Percentiles rank a stretch among this genome's conserved stretches.
Conservation (phyloP, 1,140 invertebrate genomes). For the Rhysida immarginata region DNA sequence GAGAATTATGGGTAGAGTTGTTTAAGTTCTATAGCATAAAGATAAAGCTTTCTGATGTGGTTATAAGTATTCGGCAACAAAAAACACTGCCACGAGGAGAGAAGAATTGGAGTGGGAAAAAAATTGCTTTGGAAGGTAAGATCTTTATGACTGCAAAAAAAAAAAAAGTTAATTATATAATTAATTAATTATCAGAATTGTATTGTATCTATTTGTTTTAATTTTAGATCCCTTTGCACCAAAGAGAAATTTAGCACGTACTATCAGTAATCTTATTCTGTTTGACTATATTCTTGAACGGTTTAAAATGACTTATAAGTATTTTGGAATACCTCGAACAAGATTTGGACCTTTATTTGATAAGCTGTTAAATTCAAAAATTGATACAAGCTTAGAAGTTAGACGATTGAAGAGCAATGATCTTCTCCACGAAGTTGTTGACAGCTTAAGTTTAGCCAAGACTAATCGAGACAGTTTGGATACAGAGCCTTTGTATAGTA, state of each 20-base stretch:
- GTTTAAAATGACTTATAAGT: constrained; percentile 30
- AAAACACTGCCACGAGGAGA: constrained; percentile 22
- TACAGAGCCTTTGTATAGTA: too few species aligned
- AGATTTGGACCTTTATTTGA: constrained; percentile 22
- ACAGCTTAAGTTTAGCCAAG: too few species aligned
- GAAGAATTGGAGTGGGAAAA: constrained; percentile 32
- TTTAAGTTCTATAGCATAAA: constrained; percentile 32
- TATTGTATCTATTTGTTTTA: constrained; percentile 3
- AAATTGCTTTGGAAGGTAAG: constrained; percentile 36
- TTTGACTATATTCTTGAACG: constrained; percentile 35
- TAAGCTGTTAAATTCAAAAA: constrained; percentile 10
- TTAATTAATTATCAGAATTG: background rate
- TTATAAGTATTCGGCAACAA: constrained; percentile 29
- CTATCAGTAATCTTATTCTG: constrained; percentile 27
- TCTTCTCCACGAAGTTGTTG: too few species aligned
- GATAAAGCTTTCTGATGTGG: constrained; percentile 27
- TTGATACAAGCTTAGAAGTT: too few species aligned
- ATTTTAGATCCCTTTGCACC: constrained; percentile 33
- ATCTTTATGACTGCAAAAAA: constrained; percentile 1
- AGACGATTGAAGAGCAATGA: too few species aligned
- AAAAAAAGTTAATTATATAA: background rate
- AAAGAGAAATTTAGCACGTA: constrained; percentile 33
- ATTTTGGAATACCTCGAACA: constrained; percentile 32
- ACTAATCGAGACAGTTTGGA: too few species aligned
- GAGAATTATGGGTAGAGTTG: constrained; percentile 31